Conservation (phyloP, 2,797 vertebrate species). For the Cygnus olor region DNA sequence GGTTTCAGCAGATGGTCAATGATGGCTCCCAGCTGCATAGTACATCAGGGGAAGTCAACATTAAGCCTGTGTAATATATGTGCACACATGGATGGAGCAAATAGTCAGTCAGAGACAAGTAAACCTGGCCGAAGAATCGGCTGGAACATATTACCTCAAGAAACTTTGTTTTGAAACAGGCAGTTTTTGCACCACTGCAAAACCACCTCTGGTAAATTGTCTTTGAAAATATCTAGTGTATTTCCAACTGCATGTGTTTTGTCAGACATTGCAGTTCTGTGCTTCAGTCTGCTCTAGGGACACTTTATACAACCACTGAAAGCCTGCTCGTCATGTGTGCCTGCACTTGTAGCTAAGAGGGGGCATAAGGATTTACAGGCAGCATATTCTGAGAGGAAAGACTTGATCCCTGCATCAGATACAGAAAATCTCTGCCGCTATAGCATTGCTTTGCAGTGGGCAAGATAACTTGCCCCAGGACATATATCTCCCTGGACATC, state of each 20-base stretch:
- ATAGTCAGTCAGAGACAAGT: background rate
- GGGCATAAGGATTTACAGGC: background rate
- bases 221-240: background rate
- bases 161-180: background rate
- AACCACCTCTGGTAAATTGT: background rate
- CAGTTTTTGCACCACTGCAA: background rate
- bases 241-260: background rate
- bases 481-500: background rate
- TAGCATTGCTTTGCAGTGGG: background rate
- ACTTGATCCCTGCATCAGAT: background rate
- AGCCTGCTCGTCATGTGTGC: rapidly evolving
- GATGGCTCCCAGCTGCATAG: background rate
- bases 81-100: background rate
- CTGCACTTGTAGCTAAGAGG: background rate
- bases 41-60: background rate
- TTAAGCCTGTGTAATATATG: background rate
- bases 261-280: background rate
- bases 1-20: background rate
- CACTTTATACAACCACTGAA: background rate
- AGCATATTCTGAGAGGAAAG: background rate
- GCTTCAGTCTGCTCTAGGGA: background rate
- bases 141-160: background rate
- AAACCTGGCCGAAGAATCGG: background rate
- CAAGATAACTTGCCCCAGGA: background rate
- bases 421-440: background rate